These are phyloP conservation scores for Phoebastria nigripes DNA, from an alignment of 2,797 vertebrate genomes.

Conservation along the genomic window DNA sequence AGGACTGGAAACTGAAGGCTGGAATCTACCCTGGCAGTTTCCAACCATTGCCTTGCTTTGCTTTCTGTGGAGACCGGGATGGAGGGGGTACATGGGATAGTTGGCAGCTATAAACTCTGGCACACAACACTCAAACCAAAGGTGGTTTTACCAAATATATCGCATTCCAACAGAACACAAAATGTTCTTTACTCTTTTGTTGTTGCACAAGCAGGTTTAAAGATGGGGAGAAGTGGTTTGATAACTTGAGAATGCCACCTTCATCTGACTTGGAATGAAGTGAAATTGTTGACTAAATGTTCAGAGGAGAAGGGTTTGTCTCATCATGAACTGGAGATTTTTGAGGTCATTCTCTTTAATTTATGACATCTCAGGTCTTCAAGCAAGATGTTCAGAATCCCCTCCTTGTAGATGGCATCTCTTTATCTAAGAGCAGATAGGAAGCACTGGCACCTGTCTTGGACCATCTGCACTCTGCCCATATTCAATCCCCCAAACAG, in stretches of 20 bases:
- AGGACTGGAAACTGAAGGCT: neutral
- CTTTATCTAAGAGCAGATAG: neutral
- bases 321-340: neutral
- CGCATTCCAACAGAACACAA: neutral
- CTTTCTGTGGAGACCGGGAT: fast-evolving
- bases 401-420: neutral
- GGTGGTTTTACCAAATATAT: neutral
- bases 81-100: fast-evolving
- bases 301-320: neutral
- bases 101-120: neutral
- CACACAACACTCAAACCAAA: neutral
- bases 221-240: neutral
- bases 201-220: neutral
- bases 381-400: neutral
- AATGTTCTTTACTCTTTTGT: neutral
- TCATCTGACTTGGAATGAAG: neutral
- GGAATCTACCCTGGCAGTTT: neutral
- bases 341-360: neutral
- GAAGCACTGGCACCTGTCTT: neutral
- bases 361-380: neutral
- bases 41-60: neutral
- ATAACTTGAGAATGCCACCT: neutral
- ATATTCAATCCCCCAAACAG: neutral
- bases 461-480: neutral
- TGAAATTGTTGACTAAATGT: neutral